Conservation (phyloP, 2,113 vertebrate genomes). For the Pseudorhombus dupliciocellatus region DNA sequence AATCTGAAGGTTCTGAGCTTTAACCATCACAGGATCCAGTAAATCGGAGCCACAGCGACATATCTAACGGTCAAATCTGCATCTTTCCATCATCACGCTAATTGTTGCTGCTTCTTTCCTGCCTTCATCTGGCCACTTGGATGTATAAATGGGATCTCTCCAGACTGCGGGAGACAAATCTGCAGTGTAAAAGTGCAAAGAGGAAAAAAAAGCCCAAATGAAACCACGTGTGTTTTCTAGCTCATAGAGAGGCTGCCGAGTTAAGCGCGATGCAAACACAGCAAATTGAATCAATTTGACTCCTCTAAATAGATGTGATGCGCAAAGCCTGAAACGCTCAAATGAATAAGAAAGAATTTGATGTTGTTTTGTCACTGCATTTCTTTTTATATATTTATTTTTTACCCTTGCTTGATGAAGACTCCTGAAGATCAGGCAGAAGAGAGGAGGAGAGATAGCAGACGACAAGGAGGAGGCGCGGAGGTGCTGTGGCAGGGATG, state of each 20-base stretch:
- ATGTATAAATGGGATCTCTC: constrained; percentile 75
- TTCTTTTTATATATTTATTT: constrained; percentile 18
- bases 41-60: constrained; percentile 41
- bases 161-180: constrained; percentile 26
- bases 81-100: constrained; percentile 47
- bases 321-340: constrained; percentile 52
- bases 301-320: constrained; percentile 77
- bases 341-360: constrained; percentile 72
- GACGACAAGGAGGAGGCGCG: constrained; percentile 27
- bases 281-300: constrained; percentile 81
- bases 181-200: constrained; percentile 28
- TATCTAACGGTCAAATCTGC: constrained; percentile 64
- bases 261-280: constrained; percentile 71
- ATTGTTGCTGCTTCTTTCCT: constrained; percentile 23
- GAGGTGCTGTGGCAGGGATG: background rate
- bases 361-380: constrained; percentile 68
- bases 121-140: constrained; percentile 55
- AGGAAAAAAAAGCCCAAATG: constrained; percentile 29
- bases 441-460: constrained; percentile 60
- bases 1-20: constrained; percentile 13
- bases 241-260: constrained; percentile 67
- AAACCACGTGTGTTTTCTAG: constrained; percentile 61
- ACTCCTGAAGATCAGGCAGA: constrained; percentile 56
- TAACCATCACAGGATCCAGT: constrained; percentile 49
- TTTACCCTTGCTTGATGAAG: constrained; percentile 48